These are phyloP conservation scores for Orthosia cruda DNA, from an alignment of 2,888 invertebrate genomes.

Conservation along the genomic window DNA sequence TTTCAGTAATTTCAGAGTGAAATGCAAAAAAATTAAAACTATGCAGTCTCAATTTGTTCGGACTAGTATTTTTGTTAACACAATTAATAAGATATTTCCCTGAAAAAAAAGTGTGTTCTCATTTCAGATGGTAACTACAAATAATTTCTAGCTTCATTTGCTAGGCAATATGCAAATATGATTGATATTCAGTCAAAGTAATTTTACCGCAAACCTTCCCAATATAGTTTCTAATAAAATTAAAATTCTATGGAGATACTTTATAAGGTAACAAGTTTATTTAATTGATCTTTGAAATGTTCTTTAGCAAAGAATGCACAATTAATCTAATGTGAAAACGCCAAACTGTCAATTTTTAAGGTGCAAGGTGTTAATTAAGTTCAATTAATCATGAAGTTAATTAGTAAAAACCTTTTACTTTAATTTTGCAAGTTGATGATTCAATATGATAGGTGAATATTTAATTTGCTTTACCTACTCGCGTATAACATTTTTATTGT, in stretches of 20 bases:
- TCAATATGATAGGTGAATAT: constrained; percentile 10
- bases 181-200: constrained; percentile 2
- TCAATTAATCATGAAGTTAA: constrained; percentile 25
- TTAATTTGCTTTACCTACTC: constrained; percentile 17
- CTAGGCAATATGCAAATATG: background rate
- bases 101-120: too few relatives aligned
- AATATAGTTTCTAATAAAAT: background rate
- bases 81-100: too few relatives aligned
- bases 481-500: too few relatives aligned
- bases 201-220: constrained; percentile 3
- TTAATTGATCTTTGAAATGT: background rate
- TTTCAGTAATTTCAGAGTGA: too few relatives aligned
- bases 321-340: constrained; percentile 1
- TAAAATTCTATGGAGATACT: too few relatives aligned
- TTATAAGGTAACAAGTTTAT: background rate
- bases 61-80: too few relatives aligned
- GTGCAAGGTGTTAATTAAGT: constrained; percentile 11
- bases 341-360: constrained; percentile 20
- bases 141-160: background rate
- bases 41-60: too few relatives aligned
- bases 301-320: background rate
- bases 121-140: background rate
- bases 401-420: constrained; percentile 16
- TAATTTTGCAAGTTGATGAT: constrained; percentile 42
- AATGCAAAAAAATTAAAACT: too few relatives aligned